These are phyloP conservation scores for Zosterops borbonicus DNA, from an alignment of 2,113 vertebrate species.

Conservation along the genomic window DNA sequence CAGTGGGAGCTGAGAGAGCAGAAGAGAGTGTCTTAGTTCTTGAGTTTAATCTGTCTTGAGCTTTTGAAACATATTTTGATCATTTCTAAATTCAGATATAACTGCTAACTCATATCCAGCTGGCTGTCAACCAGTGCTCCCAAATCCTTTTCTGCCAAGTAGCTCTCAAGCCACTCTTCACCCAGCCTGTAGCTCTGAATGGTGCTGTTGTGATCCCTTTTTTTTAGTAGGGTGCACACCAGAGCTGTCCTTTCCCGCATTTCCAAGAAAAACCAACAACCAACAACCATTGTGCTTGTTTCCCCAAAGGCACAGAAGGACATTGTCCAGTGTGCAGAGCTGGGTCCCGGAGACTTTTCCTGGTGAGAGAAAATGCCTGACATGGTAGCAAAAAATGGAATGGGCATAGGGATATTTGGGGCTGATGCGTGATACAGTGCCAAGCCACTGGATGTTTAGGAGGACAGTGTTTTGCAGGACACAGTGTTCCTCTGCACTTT, in stretches of 20 bases:
- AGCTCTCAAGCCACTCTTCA: not conserved
- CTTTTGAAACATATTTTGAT: not conserved
- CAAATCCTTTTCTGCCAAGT: not conserved
- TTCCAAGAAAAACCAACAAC: not conserved
- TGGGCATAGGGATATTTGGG: fast-evolving
- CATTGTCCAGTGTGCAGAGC: not conserved
- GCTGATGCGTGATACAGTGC: not conserved
- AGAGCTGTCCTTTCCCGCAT: not conserved
- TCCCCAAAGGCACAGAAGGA: not conserved
- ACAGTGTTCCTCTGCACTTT: not conserved
- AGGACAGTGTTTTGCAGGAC: fast-evolving
- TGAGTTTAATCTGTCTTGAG: not conserved
- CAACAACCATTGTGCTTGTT: not conserved
- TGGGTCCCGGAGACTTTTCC: not conserved
- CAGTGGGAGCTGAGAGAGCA: not conserved
- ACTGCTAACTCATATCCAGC: not conserved
- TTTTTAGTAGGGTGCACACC: not conserved
- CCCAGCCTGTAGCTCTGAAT: not conserved
- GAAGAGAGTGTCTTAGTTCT: not conserved
- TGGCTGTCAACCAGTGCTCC: not conserved
- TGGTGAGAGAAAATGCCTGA: not conserved
- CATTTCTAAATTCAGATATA: not conserved
- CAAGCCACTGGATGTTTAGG: not conserved
- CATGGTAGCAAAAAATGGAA: not conserved
- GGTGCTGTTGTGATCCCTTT: not conserved